Base-by-base conservation (phyloP, 2,113 vertebrate species). In the Phaethon lepturus region DNA sequence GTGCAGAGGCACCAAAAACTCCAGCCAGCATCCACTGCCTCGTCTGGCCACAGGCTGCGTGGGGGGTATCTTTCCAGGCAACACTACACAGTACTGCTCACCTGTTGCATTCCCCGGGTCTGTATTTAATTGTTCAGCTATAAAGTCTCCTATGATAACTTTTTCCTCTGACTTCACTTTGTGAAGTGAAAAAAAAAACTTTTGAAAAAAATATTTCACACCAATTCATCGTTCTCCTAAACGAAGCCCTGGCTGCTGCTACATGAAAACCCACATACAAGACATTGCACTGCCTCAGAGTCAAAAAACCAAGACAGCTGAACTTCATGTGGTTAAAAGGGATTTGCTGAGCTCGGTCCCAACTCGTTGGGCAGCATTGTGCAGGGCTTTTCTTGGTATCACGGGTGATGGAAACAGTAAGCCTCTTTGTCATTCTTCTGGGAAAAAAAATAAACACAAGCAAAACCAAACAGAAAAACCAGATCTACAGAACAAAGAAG, bases 361-460 rank as follows among this genome's bases (percentile, higher is more conserved):
- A 80, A 7, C 38, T 84, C 12, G 2, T 52, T 11, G 4, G 59
- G 56, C 50, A 92, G 55, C 86, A 92, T 0, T 62, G 79, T 72
- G 26, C 44, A 86, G 83, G 44, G 83, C 79, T 93, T 86, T 90
- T 80, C 91, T 88, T 92, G 33, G 29, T 83, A 73, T 58, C 86
- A 23, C 78, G 35, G 75, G 24, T n/a, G 55, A 91, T 38, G 55
- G 47, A 86, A 72, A 92, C 74, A 88, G 67, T 81, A 84, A 92
- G 77, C 50, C 53, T 60, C 82, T 77, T 77, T 94, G 78, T 67
- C n/a, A 45, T 29, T 67, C 47, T 78, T 77, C 47, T 26, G n/a
- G 47, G 45, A 11, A 52, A 52, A 49, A 38, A 59, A 67, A 50
- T 7, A 58, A 71, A 35, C 42, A 75, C 25, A 56, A 87, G 58